A percentile compares a stretch with the other conserved stretches of the same genome.
Evolutionary conservation across 2,888 invertebrate species (phyloP).

Genomic region (Acronicta psi): DNA sequence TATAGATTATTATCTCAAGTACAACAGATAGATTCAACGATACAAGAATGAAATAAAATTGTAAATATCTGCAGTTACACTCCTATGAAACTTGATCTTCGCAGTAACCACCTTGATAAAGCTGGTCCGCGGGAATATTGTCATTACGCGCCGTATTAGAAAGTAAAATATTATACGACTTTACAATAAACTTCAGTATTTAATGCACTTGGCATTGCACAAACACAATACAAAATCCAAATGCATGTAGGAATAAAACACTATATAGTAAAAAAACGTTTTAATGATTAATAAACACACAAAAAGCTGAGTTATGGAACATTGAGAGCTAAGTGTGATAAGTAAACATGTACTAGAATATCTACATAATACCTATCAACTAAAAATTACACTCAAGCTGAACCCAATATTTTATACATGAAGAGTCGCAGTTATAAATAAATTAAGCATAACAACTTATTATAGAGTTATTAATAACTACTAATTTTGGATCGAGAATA

Average conservation of each 20-base stretch:
- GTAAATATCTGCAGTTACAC: conserved; percentile 38
- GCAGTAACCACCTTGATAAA: conserved; percentile 31
- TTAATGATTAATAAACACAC: no score
- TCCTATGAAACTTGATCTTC: conserved; percentile 50
- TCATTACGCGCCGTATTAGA: conserved; percentile 41
- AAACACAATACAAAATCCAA: conserved; percentile 11
- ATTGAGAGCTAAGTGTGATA: no score
- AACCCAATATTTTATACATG: no score
- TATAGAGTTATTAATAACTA: no score
- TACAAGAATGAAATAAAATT: conserved; percentile 38
- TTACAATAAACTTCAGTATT: conserved; percentile 37
- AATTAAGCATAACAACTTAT: no score
- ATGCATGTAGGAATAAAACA: background rate
- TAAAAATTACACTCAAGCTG: no score
- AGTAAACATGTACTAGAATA: no score
- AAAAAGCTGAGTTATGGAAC: no score
- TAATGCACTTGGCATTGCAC: conserved; percentile 13
- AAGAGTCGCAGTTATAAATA: no score
- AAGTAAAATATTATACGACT: conserved; percentile 43
- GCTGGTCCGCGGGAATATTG: conserved; percentile 30
- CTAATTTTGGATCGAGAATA: no score
- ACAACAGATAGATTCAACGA: conserved; percentile 14
- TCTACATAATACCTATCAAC: no score
- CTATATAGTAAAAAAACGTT: background rate
- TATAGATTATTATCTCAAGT: conserved; percentile 23